phyloP scores from a whole-genome alignment of 1,140 invertebrate genomes.

The Contarinia nasturtii region DNA sequence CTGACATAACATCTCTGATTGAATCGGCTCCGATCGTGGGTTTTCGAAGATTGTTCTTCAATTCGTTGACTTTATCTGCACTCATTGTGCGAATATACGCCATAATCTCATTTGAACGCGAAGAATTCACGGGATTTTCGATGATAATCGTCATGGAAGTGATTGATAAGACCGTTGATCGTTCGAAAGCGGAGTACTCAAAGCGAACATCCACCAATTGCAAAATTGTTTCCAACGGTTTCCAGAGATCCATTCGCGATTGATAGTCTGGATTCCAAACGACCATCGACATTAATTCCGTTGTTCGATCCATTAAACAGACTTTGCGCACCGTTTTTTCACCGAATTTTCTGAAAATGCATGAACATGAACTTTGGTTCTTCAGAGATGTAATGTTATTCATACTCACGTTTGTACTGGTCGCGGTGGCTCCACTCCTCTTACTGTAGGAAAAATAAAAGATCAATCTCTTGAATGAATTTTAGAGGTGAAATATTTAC shows the following conservation, averaged over 20 bases:
- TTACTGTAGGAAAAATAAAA: conserved; percentile 24
- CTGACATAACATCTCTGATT: neutral
- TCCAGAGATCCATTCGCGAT: conserved; percentile 19
- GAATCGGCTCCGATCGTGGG: neutral
- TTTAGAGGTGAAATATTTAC: conserved; percentile 4
- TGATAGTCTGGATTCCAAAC: conserved; percentile 27
- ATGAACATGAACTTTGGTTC: too few species aligned
- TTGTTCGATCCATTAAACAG: conserved; percentile 25
- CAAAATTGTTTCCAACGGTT: conserved; percentile 23
- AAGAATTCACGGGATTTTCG: conserved; percentile 19
- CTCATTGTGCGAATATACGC: neutral
- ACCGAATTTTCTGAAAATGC: conserved; percentile 8
- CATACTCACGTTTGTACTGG: conserved; percentile 8
- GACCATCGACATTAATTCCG: conserved; percentile 18
- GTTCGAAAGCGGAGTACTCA: conserved; percentile 20
- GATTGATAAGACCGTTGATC: conserved; percentile 14
- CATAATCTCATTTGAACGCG: neutral
- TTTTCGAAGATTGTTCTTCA: too few species aligned
- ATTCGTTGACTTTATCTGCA: neutral
- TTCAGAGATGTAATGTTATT: too few species aligned
- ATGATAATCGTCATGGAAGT: conserved; percentile 22
- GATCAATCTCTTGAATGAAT: conserved; percentile 1
- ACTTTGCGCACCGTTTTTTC: conserved; percentile 20
- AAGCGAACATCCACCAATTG: conserved; percentile 27
- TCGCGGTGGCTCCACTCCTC: conserved; percentile 14